Conservation (phyloP, 1,140 invertebrate genomes). For the Linepithema humile region DNA sequence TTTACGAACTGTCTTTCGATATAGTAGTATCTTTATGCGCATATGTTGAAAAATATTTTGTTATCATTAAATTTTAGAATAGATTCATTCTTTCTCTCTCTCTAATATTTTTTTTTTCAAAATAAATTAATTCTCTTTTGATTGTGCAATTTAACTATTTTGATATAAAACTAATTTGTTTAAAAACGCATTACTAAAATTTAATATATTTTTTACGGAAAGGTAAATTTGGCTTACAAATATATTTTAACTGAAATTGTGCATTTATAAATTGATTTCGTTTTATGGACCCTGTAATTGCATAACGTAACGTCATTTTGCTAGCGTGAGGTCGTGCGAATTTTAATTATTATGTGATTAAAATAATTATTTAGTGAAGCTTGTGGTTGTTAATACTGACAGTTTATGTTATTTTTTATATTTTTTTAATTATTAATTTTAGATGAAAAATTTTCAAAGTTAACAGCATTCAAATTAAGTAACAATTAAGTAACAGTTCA, state of each 20-base stretch:
- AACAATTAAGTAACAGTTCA: slow-evolving; percentile 19
- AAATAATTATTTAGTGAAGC: slow-evolving; percentile 1
- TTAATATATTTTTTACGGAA: not conserved
- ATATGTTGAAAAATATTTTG: no score
- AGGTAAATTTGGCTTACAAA: not conserved
- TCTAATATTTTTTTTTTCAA: not conserved
- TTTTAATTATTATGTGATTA: not conserved
- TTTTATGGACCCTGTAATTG: not conserved
- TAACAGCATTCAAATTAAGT: slow-evolving; percentile 21
- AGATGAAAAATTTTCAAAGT: not conserved
- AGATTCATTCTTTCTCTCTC: no score
- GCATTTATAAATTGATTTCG: not conserved
- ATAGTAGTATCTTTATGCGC: not conserved
- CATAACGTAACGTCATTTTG: slow-evolving; percentile 2
- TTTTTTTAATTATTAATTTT: not conserved
- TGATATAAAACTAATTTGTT: not conserved
- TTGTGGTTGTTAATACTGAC: not conserved
- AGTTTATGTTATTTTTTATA: not conserved
- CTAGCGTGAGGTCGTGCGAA: not conserved
- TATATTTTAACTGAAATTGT: not conserved
- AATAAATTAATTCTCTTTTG: not conserved
- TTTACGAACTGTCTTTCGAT: not conserved
- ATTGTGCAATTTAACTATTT: not conserved
- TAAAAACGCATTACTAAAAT: not conserved
- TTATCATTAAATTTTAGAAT: no score